Evolutionary conservation across 2,888 invertebrate genomes (phyloP).

Genomic region (Drosophila vallismaia): DNA sequence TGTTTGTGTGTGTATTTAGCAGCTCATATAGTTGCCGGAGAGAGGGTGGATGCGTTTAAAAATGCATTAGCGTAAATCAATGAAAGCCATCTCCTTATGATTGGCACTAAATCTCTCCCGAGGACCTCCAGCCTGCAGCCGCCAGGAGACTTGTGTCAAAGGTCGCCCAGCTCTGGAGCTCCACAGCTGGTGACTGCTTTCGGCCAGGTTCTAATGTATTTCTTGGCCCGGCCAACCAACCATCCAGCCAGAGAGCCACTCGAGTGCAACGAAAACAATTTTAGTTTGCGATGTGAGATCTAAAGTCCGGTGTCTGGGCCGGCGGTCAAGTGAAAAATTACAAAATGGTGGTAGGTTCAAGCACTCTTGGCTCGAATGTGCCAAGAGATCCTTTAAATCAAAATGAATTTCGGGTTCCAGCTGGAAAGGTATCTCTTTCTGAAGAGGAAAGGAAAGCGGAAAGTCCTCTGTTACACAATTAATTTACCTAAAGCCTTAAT

Average conservation of each 20-base stretch:
- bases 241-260: not conserved
- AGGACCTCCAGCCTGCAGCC: not conserved
- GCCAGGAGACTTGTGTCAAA: slow-evolving; percentile 17
- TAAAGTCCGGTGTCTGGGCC: slow-evolving; percentile 4
- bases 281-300: slow-evolving; percentile 1
- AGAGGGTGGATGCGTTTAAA: slow-evolving; percentile 54
- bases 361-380: slow-evolving; percentile 5
- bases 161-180: not conserved
- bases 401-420: not conserved
- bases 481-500: not conserved
- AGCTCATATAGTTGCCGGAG: slow-evolving; percentile 52
- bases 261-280: slow-evolving; percentile 34
- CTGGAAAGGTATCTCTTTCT: not conserved
- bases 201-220: slow-evolving; percentile 26
- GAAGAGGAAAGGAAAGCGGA: not conserved
- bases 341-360: slow-evolving; percentile 20
- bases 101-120: slow-evolving; percentile 59
- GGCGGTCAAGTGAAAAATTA: slow-evolving; percentile 37
- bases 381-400: slow-evolving; percentile 26
- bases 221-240: slow-evolving; percentile 13
- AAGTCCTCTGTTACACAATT: not conserved
- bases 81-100: slow-evolving; percentile 55
- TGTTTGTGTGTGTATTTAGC: slow-evolving; percentile 42
- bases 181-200: slow-evolving; percentile 9
- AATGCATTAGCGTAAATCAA: slow-evolving; percentile 69